Evolutionary conservation across 2,113 vertebrate species (phyloP), one percentile per base, ranked within the genome.

Genomic region (Oxygymnocypris stewartii): DNA sequence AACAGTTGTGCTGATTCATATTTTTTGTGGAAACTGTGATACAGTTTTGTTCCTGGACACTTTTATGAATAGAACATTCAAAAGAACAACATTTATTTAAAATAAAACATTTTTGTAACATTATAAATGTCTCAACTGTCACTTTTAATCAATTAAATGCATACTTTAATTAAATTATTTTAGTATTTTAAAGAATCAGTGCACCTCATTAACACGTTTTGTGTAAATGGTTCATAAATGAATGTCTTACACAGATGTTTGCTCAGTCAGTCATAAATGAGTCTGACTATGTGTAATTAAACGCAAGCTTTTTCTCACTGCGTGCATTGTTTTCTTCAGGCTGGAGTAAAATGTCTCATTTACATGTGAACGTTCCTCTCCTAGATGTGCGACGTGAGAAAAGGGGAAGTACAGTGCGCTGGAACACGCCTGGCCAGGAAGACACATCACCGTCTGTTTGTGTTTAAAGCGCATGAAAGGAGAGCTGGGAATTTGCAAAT

Each of bases 401-500:
- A 80, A 80, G 78, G 54, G 78, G 57, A 80, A 80, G 78, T 80
- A 79, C 57, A 25, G 57, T n/a, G 49, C 20, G 51, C 31, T 12
- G 54, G 18, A 79, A 23, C 77, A 59, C 31, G 6, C 31, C 31
- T 13, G 20, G 28, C 77, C 51, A 20, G 35, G 51, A 79, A 79
- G 77, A 63, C 78, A 61, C 54, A 61, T 63, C 23, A 23, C 23
- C 11, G 54, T 40, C 77, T 80, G 78, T 80, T 80, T 80, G 54
- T 6, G 6, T 44, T 80, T 63, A 13, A 42, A 61, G 12, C 4
- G 37, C 35, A 14, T 25, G 57, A 80, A 42, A 86, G 67, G 37
- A 78, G 75, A 84, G 74, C 49, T 74, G 74, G 63, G 61, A 35
- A 79, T 88, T 86, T 73, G 42, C 61, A 47, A 67, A 91, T 86